Evolutionary conservation across 2,113 vertebrate species (phyloP), one percentile per base, ranked within the genome.

Genomic region (Pedionomus torquatus): DNA sequence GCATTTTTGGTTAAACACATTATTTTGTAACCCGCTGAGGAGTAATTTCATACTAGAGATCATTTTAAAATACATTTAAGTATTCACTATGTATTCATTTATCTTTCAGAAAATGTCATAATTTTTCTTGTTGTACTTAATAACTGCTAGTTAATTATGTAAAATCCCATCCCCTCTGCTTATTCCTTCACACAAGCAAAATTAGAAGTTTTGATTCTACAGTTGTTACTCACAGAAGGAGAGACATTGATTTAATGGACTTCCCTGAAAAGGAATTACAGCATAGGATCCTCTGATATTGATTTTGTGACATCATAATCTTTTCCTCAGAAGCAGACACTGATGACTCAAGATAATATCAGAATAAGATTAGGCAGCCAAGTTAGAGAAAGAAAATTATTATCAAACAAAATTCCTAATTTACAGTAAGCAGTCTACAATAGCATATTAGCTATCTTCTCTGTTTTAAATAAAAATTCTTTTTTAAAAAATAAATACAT

Each of bases 291-390:
- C 52, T 96, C 76, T 60, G 49, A 43, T 89, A 95, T 82, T 89
- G 96, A 96, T 95, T 95, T 87, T 95, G 90, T 96, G 92, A 95
- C 90, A 95, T 93, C 92, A 93, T 83, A 85, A 93, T 84, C 80
- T 90, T 92, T 93, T 90, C 93, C 83, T 78, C 61, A 81, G 71
- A 74, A 95, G 88, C 71, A 83, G 43, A 60, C 68, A 43, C 28
- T 71, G 92, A 90, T 93, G 92, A 94, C 85, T 88, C 75, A 43
- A 90, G 90, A 86, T 88, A 89, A 54, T 68, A 80, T 35, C 92
- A 78, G 49, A 14, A 8, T 28, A 83, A 92, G 83, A 75, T 78
- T 46, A 86, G 33, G 49, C n/a, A 89, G 71, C 10, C 18, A 70
- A 90, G 18, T n/a, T 31, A 60, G 52, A 70, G 54, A 65, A 71